Evolutionary conservation across 1,140 invertebrate species (phyloP), one percentile per base, ranked within the genome.

Genomic region (Ceratina calcarata): DNA sequence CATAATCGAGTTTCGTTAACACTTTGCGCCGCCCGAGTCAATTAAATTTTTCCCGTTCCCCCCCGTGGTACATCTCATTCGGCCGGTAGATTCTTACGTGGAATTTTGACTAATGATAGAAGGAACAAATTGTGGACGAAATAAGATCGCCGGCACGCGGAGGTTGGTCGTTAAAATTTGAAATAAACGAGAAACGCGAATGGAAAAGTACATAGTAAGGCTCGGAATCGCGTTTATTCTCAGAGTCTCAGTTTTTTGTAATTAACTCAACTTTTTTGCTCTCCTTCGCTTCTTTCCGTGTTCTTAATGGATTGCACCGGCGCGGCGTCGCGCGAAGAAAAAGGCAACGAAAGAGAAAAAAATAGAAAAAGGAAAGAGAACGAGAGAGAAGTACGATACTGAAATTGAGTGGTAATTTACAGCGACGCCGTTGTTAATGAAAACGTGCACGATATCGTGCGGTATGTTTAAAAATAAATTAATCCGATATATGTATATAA

Each of bases 381-480:
- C 32, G 2, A 16, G 18, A 45, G 7, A 45, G 37, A 69, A 49
- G 51, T 71, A 53, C 37, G 53, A 65, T 22, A 66, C 62, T 79
- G 80, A 83, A 83, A 84, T 76, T 83, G 75, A 72, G 82, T 82
- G 86, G 86, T 89, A 86, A 89, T 88, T 89, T 85, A 88, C 77
- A 73, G 64, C 64, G 61, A 55, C 58, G 60, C 62, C 77, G 76
- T 89, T 86, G 86, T 87, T 89, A 89, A 90, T 89, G 84, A 89
- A 89, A 72, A 61, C 49, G 75, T 60, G 71, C 78, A 60, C 45
- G 68, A 78, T 72, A 78, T 78, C 55, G 53, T 67, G 68, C 49
- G 27, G 49, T 20, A 68, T 78, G 66, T 76, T 78, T 78, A 74
- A 66, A 79, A 79, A 79, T 74, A 64, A 79, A 79, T 74, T 79